Evolutionary conservation across 2,797 vertebrate genomes (phyloP).

Genomic region (Pseudocheirus occidentalis): DNA sequence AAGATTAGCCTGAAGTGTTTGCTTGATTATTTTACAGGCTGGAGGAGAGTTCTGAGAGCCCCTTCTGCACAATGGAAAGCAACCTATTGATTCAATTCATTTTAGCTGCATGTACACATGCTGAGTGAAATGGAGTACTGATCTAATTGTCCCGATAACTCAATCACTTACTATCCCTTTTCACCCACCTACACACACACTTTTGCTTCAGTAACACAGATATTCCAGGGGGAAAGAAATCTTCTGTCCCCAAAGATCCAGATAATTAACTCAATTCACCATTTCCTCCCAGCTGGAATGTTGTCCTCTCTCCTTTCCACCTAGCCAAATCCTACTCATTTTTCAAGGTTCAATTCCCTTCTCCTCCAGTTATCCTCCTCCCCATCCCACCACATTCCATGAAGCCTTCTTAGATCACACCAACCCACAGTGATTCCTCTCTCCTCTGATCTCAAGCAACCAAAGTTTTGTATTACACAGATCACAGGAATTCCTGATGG

Average conservation of each 20-base stretch:
- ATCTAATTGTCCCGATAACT: slow-evolving; percentile 27
- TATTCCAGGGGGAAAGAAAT: neutral
- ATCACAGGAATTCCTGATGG: neutral
- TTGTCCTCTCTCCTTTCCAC: neutral
- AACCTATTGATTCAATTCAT: slow-evolving; percentile 3
- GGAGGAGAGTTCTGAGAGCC: slow-evolving; percentile 55
- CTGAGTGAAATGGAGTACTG: neutral
- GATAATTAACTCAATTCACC: neutral
- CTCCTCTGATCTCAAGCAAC: neutral
- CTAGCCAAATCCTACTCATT: neutral
- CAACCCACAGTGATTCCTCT: neutral
- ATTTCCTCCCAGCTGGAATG: neutral
- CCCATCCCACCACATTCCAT: neutral
- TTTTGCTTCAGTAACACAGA: neutral
- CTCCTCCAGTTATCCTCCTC: neutral
- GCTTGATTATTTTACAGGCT: slow-evolving; percentile 60
- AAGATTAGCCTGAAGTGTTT: slow-evolving; percentile 61
- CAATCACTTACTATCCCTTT: neutral
- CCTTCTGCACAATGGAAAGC: slow-evolving; percentile 1
- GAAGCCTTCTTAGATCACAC: neutral
- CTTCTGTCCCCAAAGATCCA: neutral
- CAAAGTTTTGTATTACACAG: neutral
- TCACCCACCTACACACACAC: neutral
- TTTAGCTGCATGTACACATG: neutral
- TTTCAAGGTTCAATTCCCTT: slow-evolving; percentile 9